Percentiles rank a stretch among this genome's conserved stretches.
Evolutionary conservation across 2,797 vertebrate genomes (phyloP).

Genomic region (Chelon auratus): DNA sequence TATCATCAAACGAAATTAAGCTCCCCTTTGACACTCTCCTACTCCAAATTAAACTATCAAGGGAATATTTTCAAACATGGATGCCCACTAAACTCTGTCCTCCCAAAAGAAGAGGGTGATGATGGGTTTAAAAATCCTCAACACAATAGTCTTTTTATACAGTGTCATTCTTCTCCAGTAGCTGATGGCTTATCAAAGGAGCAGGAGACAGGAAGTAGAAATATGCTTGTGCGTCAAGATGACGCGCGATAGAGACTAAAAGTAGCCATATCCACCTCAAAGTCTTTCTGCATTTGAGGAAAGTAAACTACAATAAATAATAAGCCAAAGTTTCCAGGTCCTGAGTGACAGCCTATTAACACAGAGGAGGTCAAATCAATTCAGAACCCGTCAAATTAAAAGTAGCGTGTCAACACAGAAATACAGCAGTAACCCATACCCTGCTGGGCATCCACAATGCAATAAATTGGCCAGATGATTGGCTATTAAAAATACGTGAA

Average conservation of each 20-base stretch:
- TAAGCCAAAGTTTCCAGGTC: slow-evolving; percentile 30
- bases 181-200: slow-evolving; percentile 4
- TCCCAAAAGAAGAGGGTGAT: not conserved
- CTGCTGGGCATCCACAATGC: slow-evolving; percentile 62
- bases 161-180: not conserved
- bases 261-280: not conserved
- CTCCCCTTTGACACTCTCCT: not conserved
- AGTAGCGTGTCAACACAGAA: slow-evolving; percentile 54
- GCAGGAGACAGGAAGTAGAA: slow-evolving; percentile 15
- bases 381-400: slow-evolving; percentile 66
- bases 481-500: slow-evolving; percentile 66
- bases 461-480: slow-evolving; percentile 68
- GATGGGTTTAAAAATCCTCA: slow-evolving; percentile 4
- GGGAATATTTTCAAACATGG: slow-evolving; percentile 3
- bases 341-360: slow-evolving; percentile 66
- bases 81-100: not conserved
- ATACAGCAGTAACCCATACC: slow-evolving; percentile 37
- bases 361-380: slow-evolving; percentile 61
- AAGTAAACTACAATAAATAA: slow-evolving; percentile 26
- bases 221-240: slow-evolving; percentile 1
- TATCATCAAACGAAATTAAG: not conserved
- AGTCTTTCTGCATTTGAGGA: slow-evolving; percentile 19
- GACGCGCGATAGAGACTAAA: slow-evolving; percentile 28
- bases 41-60: not conserved
- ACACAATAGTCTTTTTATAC: not conserved